Evolutionary conservation across 2,113 vertebrate species (phyloP).

Genomic region (Misgurnus anguillicaudatus): DNA sequence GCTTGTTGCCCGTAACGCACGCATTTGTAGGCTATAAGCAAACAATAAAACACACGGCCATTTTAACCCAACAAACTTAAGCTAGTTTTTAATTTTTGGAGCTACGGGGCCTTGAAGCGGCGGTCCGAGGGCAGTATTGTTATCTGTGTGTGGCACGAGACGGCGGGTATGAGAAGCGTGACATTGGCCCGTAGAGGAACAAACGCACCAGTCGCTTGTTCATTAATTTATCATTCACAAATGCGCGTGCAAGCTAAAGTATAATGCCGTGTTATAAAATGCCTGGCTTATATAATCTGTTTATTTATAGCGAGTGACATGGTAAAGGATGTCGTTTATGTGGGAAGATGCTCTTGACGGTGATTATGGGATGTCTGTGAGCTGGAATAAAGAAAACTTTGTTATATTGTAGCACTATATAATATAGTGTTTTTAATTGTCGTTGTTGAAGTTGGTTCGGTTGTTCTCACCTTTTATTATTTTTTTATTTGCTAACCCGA

Average conservation of each 20-base stretch:
- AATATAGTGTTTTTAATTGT: not conserved
- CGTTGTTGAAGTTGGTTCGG: not conserved
- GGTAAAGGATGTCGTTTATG: constrained; percentile 8
- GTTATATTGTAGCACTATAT: not conserved
- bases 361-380: constrained; percentile 8
- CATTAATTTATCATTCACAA: constrained; percentile 22
- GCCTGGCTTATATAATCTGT: constrained; percentile 34
- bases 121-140: constrained; percentile 33
- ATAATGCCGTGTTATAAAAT: constrained; percentile 13
- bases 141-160: constrained; percentile 7
- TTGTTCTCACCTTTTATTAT: not conserved
- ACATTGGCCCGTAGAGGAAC: constrained; percentile 28
- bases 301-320: constrained; percentile 29
- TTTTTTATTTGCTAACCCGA: not conserved
- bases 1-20: constrained; percentile 37
- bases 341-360: constrained; percentile 1
- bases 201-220: not conserved
- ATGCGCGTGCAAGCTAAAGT: not conserved
- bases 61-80: constrained; percentile 28
- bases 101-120: constrained; percentile 21
- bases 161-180: constrained; percentile 30
- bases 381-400: not conserved
- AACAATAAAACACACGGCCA: constrained; percentile 36
- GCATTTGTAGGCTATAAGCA: not conserved
- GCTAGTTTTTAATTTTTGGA: constrained; percentile 11